phyloP scores from a whole-genome alignment of 2,888 invertebrate genomes.

The Iselma pallidipennis region DNA sequence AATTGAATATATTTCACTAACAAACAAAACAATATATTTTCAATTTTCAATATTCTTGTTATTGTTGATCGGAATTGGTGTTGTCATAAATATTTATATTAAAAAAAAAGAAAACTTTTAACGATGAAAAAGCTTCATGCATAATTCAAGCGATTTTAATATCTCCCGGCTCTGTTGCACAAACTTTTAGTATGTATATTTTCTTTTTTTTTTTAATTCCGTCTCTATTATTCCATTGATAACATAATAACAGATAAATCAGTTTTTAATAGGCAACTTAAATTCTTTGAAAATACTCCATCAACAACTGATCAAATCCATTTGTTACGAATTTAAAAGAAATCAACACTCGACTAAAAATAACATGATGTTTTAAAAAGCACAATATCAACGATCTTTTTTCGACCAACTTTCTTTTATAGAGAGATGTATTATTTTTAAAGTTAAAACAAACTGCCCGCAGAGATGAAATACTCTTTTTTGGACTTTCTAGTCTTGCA shows the following conservation, averaged over 20 bases:
- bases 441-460: neutral
- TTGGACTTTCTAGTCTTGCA: neutral
- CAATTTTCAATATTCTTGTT: neutral
- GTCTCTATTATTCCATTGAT: neutral
- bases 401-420: neutral
- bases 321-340: too few relatives aligned
- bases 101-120: neutral
- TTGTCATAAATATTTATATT: slow-evolving; percentile 19
- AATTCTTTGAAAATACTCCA: too few relatives aligned
- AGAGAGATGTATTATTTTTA: neutral
- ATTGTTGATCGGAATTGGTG: neutral
- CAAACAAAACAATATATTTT: neutral
- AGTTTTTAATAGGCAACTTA: too few relatives aligned
- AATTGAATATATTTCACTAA: too few relatives aligned
- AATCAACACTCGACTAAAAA: too few relatives aligned
- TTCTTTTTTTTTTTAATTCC: neutral
- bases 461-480: neutral
- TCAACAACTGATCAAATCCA: too few relatives aligned
- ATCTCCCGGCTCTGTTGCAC: slow-evolving; percentile 4
- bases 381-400: too few relatives aligned
- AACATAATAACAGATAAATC: neutral
- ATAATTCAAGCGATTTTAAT: slow-evolving; percentile 16
- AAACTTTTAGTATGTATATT: neutral
- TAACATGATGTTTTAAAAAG: too few relatives aligned
- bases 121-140: slow-evolving; percentile 11